Conservation (phyloP, 2,888 invertebrate species). For the Caenorhabditis uteleia region DNA sequence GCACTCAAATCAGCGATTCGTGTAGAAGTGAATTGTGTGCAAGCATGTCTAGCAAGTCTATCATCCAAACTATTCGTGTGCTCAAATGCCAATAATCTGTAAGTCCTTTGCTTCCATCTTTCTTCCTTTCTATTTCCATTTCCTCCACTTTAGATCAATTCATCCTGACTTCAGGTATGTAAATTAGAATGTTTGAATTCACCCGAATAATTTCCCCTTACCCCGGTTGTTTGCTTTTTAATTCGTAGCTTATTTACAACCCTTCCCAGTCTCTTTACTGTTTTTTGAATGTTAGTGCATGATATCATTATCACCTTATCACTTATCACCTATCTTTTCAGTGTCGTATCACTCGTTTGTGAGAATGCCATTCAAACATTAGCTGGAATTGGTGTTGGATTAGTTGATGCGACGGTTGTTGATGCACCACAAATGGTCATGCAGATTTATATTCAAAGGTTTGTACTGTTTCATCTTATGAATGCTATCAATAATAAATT, state of each 20-base stretch:
- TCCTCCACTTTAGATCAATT: conserved; percentile 7
- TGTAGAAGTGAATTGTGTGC: conserved; percentile 89
- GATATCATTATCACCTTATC: too few relatives aligned
- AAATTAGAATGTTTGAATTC: not conserved
- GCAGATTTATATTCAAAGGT: conserved; percentile 51
- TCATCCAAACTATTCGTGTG: conserved; percentile 89
- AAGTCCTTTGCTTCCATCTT: conserved; percentile 11
- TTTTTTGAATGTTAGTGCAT: not conserved
- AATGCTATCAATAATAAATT: conserved; percentile 74
- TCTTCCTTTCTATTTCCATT: not conserved
- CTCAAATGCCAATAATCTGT: conserved; percentile 73
- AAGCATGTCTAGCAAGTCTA: conserved; percentile 92
- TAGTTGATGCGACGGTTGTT: conserved; percentile 45
- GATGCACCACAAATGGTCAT: conserved; percentile 63
- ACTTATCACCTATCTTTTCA: conserved; percentile 70
- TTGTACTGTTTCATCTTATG: not conserved
- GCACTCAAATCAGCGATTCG: conserved; percentile 88
- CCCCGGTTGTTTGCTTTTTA: not conserved
- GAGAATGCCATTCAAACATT: conserved; percentile 96
- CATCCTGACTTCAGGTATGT: conserved; percentile 33
- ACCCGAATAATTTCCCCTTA: not conserved
- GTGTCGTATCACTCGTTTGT: conserved; percentile 88
- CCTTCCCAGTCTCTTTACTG: too few relatives aligned
- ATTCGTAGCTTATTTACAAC: too few relatives aligned
- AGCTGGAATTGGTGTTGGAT: conserved; percentile 85